A percentile compares a stretch with the other conserved stretches of the same genome.
These are phyloP conservation scores for Spizaetus ornatus DNA, from an alignment of 2,113 vertebrate genomes.

Conservation along the genomic window DNA sequence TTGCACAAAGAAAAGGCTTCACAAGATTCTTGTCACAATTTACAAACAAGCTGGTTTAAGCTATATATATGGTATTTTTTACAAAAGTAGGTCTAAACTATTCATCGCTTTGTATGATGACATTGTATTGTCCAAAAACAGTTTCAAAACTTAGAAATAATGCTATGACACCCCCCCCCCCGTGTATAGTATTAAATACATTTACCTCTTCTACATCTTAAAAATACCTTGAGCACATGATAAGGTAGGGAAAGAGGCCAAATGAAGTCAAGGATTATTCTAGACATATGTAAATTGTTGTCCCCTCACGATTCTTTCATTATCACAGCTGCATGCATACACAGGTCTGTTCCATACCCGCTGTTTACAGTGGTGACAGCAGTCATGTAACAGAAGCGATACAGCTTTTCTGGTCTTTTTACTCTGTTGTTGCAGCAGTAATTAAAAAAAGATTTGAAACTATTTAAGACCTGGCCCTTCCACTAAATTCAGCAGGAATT, in stretches of 20 bases:
- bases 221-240: background rate
- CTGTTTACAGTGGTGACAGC: background rate
- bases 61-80: background rate
- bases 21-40: background rate
- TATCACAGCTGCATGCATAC: no score
- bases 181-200: background rate
- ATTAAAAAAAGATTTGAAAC: background rate
- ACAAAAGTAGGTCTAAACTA: background rate
- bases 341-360: background rate
- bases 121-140: background rate
- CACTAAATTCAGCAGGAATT: background rate
- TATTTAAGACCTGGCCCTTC: background rate
- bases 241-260: background rate
- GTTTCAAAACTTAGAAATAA: background rate
- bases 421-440: background rate
- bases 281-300: rapidly evolving
- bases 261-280: rapidly evolving
- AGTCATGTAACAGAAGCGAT: rapidly evolving
- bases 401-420: background rate
- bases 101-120: background rate
- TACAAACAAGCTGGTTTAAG: background rate
- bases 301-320: no score
- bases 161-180: background rate
- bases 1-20: background rate
- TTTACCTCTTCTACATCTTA: background rate